Evolutionary conservation across 2,113 vertebrate species (phyloP).

Genomic region (Sebastes fasciatus): DNA sequence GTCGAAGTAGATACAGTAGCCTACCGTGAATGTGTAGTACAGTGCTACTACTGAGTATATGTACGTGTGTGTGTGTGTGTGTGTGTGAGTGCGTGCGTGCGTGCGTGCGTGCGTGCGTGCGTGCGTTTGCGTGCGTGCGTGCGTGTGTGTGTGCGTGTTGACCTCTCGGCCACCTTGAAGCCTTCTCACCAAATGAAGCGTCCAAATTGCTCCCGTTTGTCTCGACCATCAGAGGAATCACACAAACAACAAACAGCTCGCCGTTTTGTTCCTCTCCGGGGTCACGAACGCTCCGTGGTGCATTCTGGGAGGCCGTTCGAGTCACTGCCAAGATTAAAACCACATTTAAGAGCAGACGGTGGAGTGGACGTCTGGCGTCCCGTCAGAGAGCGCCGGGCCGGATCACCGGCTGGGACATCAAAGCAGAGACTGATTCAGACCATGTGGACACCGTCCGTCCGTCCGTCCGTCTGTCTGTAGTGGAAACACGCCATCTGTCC

Average conservation of each 20-base stretch:
- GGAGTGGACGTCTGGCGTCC: too few species aligned
- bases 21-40: too few species aligned
- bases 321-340: constrained; percentile 74
- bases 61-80: too few species aligned
- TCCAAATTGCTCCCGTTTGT: constrained; percentile 80
- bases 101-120: not conserved
- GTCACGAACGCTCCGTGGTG: constrained; percentile 73
- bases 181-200: constrained; percentile 83
- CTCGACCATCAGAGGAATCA: constrained; percentile 86
- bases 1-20: too few species aligned
- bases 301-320: constrained; percentile 75
- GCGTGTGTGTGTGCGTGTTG: not conserved
- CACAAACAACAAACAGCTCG: constrained; percentile 80
- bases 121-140: constrained; percentile 10
- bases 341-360: not conserved
- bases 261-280: constrained; percentile 70
- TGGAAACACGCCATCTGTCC: too few species aligned
- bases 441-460: constrained; percentile 47
- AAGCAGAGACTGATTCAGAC: constrained; percentile 63
- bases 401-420: constrained; percentile 61
- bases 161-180: constrained; percentile 69
- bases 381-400: constrained; percentile 3
- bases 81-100: too few species aligned
- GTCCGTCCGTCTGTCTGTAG: too few species aligned
- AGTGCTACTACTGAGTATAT: too few species aligned